phyloP scores from a whole-genome alignment of 2,888 invertebrate genomes.

The Incurvaria masculella region DNA sequence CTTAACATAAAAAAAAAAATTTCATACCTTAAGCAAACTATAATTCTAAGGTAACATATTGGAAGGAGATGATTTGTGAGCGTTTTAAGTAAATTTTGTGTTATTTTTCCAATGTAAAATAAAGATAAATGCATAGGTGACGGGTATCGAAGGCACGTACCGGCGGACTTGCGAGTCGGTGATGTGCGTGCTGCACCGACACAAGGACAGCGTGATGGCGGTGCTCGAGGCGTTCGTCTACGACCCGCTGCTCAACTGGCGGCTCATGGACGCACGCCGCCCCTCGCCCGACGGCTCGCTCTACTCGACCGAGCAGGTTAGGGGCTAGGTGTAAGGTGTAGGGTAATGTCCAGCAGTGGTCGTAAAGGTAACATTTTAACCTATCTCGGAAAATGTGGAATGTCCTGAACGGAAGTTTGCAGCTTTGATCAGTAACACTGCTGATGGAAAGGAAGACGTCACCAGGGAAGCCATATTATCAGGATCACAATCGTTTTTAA shows the following conservation, averaged over 20 bases:
- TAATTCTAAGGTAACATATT: not conserved
- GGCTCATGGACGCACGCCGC: constrained; percentile 74
- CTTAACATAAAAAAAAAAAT: no score
- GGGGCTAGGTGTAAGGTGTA: no score
- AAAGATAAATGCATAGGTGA: constrained; percentile 58
- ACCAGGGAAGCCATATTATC: no score
- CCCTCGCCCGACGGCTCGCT: constrained; percentile 32
- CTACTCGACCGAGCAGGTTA: constrained; percentile 20
- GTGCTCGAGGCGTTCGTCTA: constrained; percentile 99
- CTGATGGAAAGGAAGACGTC: no score
- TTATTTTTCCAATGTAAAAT: not conserved
- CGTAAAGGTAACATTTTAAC: constrained; percentile 12
- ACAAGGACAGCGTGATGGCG: constrained; percentile 98
- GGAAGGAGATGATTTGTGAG: no score
- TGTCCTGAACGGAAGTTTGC: no score
- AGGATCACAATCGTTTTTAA: no score
- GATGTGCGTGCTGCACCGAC: constrained; percentile 90
- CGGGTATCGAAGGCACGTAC: constrained; percentile 98
- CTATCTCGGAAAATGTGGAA: no score
- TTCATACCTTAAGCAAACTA: no score
- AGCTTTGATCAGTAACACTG: no score
- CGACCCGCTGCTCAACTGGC: constrained; percentile 98
- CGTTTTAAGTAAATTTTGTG: not conserved
- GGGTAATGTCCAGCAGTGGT: no score
- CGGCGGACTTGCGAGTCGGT: constrained; percentile 96